Evolutionary conservation across 2,888 invertebrate genomes (phyloP).

Genomic region (Ennomos erosarius): DNA sequence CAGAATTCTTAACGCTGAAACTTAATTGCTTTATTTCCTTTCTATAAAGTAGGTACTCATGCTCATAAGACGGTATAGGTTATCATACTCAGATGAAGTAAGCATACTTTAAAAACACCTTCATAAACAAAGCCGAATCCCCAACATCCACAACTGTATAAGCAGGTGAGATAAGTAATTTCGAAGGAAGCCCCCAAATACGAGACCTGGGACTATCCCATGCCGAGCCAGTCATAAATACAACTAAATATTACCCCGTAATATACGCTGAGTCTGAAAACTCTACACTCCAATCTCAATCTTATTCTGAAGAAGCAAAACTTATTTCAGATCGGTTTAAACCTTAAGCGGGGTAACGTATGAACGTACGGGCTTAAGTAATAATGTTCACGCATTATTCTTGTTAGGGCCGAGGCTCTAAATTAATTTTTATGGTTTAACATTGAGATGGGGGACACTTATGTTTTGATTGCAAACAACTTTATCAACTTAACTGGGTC

Average conservation of each 20-base stretch:
- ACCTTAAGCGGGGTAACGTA: conserved; percentile 31
- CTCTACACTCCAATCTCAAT: conserved; percentile 11
- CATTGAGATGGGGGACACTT: conserved; percentile 30
- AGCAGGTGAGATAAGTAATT: conserved; percentile 63
- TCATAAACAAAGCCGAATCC: conserved; percentile 40
- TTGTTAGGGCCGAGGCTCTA: conserved; percentile 41
- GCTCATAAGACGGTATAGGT: too few species aligned
- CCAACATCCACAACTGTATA: conserved; percentile 38
- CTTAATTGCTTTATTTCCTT: too few species aligned
- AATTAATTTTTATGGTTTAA: conserved; percentile 47
- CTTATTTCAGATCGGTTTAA: conserved; percentile 2
- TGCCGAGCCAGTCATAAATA: conserved; percentile 58
- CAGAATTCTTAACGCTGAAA: too few species aligned
- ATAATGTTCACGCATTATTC: conserved; percentile 46
- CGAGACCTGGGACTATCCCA: conserved; percentile 57
- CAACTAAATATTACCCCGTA: conserved; percentile 43
- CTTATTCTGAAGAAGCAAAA: conserved; percentile 6
- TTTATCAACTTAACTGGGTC: conserved; percentile 23
- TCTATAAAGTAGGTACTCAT: too few species aligned
- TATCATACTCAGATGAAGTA: neutral
- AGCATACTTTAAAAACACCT: conserved; percentile 23
- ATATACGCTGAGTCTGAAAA: conserved; percentile 15
- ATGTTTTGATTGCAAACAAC: conserved; percentile 31
- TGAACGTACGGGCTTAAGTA: conserved; percentile 45
- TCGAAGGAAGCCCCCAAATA: conserved; percentile 60